Base-by-base conservation (phyloP, 2,797 vertebrate species). In the Halcyon chelicuti region DNA sequence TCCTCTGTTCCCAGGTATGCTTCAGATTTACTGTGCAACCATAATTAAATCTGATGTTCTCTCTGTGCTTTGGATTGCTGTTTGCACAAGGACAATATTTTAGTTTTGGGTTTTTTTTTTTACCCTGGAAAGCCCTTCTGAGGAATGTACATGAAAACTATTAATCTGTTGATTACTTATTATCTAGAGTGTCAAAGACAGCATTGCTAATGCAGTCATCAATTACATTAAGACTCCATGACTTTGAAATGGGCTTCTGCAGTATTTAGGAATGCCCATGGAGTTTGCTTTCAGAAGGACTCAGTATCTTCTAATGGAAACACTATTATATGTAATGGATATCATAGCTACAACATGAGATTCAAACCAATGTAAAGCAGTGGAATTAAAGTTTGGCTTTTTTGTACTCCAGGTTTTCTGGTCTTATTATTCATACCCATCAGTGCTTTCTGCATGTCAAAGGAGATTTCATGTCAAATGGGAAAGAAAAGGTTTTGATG, bases 11-110 rank as follows among this genome's bases (percentile, higher is more conserved):
- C 55, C 65, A 81, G 9, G 17, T 88, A 76, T 66, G 51, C 73
- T 75, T 86, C 84, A 61, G 77, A 85, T 95, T 92, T 92, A 63
- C 77, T 65, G 77, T 79, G 52, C 67, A 67, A 29, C n/a, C 17
- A 12, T 86, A 81, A 92, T 92, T 65, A 85, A 44, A 74, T 82
- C 60, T 91, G 54, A 85, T 85, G 10, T 63, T 84, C 39, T 73
- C 9, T 61, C 65, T 35, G 35, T 87, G 47, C 40, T 87, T 88
- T 73, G 39, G 21, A 17, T 90, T 93, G 55, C 47, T 84, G 5
- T 76, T 72, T 91, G 86, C 44, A 77, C 39, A 52, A 76, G 67
- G 37, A 52, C 11, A 46, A 31, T 55, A 52, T 46, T 66, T 44
- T 44, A 42, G 40, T 46, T 22, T 21, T 5, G 14, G 14, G 29